Evolutionary conservation across 1,140 invertebrate genomes (phyloP), one percentile per base, ranked within the genome.

Genomic region (Drosophila virilis): DNA sequence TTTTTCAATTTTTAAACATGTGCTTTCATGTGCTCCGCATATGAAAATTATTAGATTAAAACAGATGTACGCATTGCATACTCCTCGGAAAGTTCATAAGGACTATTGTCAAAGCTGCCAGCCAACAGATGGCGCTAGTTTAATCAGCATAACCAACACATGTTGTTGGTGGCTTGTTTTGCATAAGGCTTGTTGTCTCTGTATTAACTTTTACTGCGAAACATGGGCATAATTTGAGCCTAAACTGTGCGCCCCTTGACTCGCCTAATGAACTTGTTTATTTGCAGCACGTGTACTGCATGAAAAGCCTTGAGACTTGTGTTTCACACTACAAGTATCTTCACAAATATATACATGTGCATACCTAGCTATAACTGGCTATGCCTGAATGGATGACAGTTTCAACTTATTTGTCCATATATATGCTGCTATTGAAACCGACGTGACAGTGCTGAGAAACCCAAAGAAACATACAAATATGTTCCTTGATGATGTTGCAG

Each of bases 221-320:
- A 48, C 70, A 82, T 74, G 61, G 79, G 68, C 75, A 67, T 67
- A 59, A 73, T 42, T 59, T 54, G 22, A 17, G 40, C 46, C 54
- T 67, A 60, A 67, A 22, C 52, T 52, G 64, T 35, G 48, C 64
- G 64, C 13, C 55, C 55, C 64, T 67, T 60, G 70, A 54, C 70
- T 54, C 32, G 22, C 77, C 73, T 83, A 83, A 83, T 83, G 80
- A 83, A 83, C 80, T 83, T 80, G 81, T 80, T 85, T 76, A 83
- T 83, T 75, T 77, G 77, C 69, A 84, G 81, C 81, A 83, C 80
- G 80, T 84, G 80, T 52, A 68, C 77, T 38, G 80, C 76, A 83
- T 80, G 67, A 70, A 78, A 78, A 62, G 60, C 43, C 70, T 78
- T 78, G 69, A 78, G 62, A 46, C 55, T 28, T 58, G 52, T 40